Evolutionary conservation across 37 sponge, comb jelly and placozoan genomes (phyloP).

Genomic region (Theonella swinhoei): DNA sequence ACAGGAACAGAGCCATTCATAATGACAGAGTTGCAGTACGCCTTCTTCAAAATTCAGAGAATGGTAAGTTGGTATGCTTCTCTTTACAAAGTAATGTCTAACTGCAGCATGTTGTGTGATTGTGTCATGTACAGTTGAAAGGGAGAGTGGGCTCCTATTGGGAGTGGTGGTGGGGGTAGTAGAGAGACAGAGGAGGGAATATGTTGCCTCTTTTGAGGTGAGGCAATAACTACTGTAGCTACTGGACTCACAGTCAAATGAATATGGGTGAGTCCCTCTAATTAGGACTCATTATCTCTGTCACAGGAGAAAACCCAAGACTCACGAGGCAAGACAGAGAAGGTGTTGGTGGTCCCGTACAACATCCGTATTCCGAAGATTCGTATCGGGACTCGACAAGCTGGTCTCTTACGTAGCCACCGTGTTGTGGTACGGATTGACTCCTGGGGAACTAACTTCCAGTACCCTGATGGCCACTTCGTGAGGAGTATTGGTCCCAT

Average conservation of each 20-base stretch:
- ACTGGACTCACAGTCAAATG: neutral
- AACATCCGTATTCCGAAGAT: conserved; percentile 71
- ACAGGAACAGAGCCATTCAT: conserved; percentile 78
- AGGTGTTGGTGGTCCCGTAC: conserved; percentile 75
- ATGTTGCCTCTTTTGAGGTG: conserved; percentile 71
- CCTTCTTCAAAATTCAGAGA: conserved; percentile 37
- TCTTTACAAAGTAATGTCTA: no score
- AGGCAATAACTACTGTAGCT: neutral
- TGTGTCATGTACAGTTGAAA: no score
- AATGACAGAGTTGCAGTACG: conserved; percentile 71
- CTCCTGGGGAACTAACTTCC: conserved; percentile 62
- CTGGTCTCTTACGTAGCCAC: conserved; percentile 52
- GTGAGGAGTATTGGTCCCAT: conserved; percentile 77
- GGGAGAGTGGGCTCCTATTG: neutral
- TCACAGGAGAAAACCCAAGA: conserved; percentile 12
- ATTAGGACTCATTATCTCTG: neutral
- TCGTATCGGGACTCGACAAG: conserved; percentile 62
- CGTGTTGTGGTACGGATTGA: conserved; percentile 76
- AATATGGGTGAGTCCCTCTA: neutral
- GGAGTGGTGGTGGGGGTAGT: conserved; percentile 73
- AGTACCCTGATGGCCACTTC: conserved; percentile 86
- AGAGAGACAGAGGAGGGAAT: conserved; percentile 24
- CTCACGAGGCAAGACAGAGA: conserved; percentile 21
- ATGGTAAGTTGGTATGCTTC: neutral
- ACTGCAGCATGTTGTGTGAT: no score